These are phyloP conservation scores for Regulus satrapa DNA, from an alignment of 2,113 vertebrate genomes.

Conservation along the genomic window DNA sequence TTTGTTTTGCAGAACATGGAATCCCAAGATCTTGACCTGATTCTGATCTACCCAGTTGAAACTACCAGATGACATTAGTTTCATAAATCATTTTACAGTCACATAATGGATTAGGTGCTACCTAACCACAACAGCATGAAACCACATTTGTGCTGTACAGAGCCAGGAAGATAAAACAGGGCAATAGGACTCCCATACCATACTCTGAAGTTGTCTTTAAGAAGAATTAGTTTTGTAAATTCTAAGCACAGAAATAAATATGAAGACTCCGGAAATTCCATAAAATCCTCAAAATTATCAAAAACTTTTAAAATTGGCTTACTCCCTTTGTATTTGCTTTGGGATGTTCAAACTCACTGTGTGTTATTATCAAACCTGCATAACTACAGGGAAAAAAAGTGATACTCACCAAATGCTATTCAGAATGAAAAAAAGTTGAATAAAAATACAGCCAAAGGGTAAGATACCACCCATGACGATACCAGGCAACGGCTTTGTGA, in stretches of 20 bases:
- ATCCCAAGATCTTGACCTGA: background rate
- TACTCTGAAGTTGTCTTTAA: background rate
- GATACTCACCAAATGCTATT: constrained; percentile 88
- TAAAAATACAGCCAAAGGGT: constrained; percentile 91
- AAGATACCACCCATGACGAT: constrained; percentile 89
- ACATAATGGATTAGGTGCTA: background rate
- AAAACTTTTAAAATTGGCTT: background rate
- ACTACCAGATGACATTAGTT: background rate
- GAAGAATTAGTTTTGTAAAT: background rate
- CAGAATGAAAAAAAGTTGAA: constrained; percentile 92
- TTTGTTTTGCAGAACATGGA: background rate
- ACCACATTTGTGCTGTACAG: background rate
- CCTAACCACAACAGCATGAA: background rate
- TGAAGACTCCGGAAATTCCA: background rate
- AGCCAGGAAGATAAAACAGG: background rate
- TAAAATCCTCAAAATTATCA: background rate
- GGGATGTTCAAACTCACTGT: background rate
- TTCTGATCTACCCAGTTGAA: background rate
- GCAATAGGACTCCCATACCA: background rate
- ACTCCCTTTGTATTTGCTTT: background rate
- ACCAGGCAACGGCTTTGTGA: constrained; percentile 82
- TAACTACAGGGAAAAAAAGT: background rate
- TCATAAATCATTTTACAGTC: background rate
- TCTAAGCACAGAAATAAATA: background rate
- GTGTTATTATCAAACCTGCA: background rate